A percentile compares a stretch with the other conserved stretches of the same genome.
Conservation (phyloP, 2,797 vertebrate species). For the Acestrorhynchus altus region DNA sequence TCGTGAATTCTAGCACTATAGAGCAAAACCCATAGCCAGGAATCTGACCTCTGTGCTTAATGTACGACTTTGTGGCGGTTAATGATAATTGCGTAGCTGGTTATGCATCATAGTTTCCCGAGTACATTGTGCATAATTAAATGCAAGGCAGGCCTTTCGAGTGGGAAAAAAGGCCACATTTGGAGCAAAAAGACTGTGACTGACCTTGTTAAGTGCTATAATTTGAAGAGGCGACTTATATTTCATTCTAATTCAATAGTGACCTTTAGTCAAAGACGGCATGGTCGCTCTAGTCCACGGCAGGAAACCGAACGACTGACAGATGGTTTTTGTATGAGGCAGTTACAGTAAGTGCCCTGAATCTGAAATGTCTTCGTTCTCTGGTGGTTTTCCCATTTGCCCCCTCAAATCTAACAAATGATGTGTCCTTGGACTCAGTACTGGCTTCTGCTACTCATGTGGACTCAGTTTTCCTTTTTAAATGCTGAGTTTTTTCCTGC, state of each 20-base stretch:
- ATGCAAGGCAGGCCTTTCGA: slow-evolving; percentile 11
- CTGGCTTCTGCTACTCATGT: background rate
- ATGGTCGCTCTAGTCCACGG: background rate
- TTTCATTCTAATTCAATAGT: slow-evolving; percentile 1
- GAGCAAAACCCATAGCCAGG: slow-evolving; percentile 17
- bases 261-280: background rate
- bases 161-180: slow-evolving; percentile 25
- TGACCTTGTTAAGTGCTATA: background rate
- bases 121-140: slow-evolving; percentile 20
- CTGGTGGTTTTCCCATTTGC: background rate
- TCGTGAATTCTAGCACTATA: slow-evolving; percentile 43
- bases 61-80: slow-evolving; percentile 29
- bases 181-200: background rate
- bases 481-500: background rate
- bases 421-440: background rate
- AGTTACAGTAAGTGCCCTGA: background rate
- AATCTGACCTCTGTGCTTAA: slow-evolving; percentile 46
- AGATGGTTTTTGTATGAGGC: background rate
- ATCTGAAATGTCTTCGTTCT: background rate
- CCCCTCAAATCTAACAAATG: background rate
- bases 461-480: background rate
- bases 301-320: background rate
- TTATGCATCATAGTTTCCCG: slow-evolving; percentile 49
- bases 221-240: slow-evolving; percentile 2
- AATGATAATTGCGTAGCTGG: slow-evolving; percentile 36